Base-by-base conservation (phyloP, 2,797 vertebrate genomes). In the Hydrolagus colliei region DNA sequence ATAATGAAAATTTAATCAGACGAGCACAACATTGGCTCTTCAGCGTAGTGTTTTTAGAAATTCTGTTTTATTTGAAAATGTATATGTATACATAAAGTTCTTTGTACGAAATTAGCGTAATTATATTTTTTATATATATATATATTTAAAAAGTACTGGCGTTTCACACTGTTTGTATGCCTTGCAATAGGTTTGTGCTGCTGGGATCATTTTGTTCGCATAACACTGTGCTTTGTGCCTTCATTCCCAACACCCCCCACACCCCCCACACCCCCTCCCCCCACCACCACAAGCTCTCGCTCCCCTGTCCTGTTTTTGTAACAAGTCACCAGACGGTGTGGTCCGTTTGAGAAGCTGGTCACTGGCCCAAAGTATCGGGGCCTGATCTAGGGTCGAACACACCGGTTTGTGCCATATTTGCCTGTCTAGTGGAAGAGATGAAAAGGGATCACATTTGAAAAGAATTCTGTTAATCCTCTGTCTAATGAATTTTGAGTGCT, bases 401-500 rank as follows among this genome's bases (percentile, higher is more conserved):
- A 52, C 35, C 18, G 63, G 62, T 41, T 68, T 62, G 9, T 52
- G 71, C 67, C 18, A 18, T 11, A 35, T 41, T 18, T 52, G 65
- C 9, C 79, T 18, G 32, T 67, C 41, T 35, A 7, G 27, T 84
- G 65, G 78, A 84, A 84, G 65, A 84, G 65, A 32, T 11, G 35
- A 20, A 41, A 41, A 84, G 63, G 65, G 79, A 52, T 84, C 27
- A 41, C 32, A 35, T n/a, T 22, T 71, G 65, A 71, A 71, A 52
- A 71, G 65, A 20, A 68, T 41, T 41, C 27, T 52, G 65, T 18
- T 71, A 35, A 41, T 84, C 79, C 79, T 68, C 79, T 6, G 18
- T 7, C 65, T 71, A 41, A 84, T 84, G 79, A 84, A 84, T 18
- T 27, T 84, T 27, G 65, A 71, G 67, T 41, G 4, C 79, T 68